Percentiles rank a stretch among this genome's conserved stretches.
phyloP scores from a whole-genome alignment of 2,113 vertebrate genomes.

The Myiozetetes cayanensis region DNA sequence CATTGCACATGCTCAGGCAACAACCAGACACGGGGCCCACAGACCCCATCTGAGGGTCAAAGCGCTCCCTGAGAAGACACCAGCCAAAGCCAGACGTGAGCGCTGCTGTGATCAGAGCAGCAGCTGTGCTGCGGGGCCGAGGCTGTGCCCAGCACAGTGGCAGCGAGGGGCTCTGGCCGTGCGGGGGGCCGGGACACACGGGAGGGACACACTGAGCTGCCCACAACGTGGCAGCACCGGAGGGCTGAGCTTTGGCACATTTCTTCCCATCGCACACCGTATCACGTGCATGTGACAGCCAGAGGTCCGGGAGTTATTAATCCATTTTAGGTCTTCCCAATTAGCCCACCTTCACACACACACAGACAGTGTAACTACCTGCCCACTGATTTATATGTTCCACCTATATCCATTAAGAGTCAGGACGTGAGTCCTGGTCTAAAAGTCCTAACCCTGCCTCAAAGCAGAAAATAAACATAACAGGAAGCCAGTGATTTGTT shows the following conservation, averaged over 20 bases:
- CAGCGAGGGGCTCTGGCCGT: background rate
- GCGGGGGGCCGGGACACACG: accelerated
- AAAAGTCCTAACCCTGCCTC: background rate
- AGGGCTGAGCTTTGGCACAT: background rate
- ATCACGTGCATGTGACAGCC: accelerated
- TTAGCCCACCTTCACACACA: background rate
- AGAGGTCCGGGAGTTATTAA: background rate
- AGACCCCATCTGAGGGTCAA: background rate
- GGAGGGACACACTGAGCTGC: background rate
- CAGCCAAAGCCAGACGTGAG: accelerated
- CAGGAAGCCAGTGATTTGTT: background rate
- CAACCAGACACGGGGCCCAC: accelerated
- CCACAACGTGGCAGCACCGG: accelerated
- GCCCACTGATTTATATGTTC: background rate
- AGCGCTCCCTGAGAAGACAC: background rate
- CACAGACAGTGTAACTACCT: background rate
- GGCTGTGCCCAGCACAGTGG: background rate
- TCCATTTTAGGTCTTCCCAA: background rate
- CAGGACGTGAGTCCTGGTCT: background rate
- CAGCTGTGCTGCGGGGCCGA: background rate
- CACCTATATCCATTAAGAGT: too few relatives aligned
- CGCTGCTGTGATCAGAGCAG: accelerated
- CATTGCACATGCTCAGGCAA: background rate
- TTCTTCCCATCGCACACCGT: background rate
- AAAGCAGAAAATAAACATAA: background rate